phyloP scores from a whole-genome alignment of 2,888 invertebrate species.

The Drosophila falleni region DNA sequence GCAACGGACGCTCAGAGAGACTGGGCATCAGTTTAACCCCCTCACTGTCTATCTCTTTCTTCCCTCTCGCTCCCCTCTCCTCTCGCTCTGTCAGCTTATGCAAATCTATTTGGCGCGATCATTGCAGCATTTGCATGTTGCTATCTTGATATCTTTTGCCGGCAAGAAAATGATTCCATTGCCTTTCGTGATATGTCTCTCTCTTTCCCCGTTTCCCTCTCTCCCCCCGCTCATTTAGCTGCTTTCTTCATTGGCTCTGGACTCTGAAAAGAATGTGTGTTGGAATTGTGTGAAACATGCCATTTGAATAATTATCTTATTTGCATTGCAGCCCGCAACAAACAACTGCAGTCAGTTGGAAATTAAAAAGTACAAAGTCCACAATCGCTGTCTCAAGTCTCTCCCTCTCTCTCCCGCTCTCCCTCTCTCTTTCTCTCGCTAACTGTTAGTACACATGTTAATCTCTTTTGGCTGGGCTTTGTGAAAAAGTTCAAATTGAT shows the following conservation, averaged over 20 bases:
- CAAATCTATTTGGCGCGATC: constrained; percentile 80
- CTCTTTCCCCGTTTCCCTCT: not conserved
- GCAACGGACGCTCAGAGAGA: constrained; percentile 34
- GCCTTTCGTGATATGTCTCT: constrained; percentile 69
- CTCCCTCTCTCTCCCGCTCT: not conserved
- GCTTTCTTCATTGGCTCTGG: constrained; percentile 51
- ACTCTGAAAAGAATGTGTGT: constrained; percentile 70
- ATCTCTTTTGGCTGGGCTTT: constrained; percentile 61
- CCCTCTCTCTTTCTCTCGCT: constrained; percentile 8
- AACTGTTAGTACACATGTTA: constrained; percentile 44
- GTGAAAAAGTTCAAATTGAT: constrained; percentile 78
- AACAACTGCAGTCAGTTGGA: constrained; percentile 71
- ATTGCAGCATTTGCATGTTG: constrained; percentile 77
- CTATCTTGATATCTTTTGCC: constrained; percentile 77
- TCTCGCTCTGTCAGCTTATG: constrained; percentile 60
- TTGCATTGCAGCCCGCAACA: constrained; percentile 75
- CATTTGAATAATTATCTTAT: constrained; percentile 84
- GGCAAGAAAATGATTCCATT: constrained; percentile 79
- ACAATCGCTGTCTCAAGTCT: constrained; percentile 14
- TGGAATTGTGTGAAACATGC: constrained; percentile 84
- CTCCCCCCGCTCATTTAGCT: not conserved
- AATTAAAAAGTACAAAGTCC: constrained; percentile 81
- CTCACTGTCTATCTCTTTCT: not conserved
- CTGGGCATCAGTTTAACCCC: constrained; percentile 27
- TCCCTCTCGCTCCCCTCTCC: not conserved